phyloP scores from a whole-genome alignment of 2,113 vertebrate species.

The Todiramphus saurophagus region DNA sequence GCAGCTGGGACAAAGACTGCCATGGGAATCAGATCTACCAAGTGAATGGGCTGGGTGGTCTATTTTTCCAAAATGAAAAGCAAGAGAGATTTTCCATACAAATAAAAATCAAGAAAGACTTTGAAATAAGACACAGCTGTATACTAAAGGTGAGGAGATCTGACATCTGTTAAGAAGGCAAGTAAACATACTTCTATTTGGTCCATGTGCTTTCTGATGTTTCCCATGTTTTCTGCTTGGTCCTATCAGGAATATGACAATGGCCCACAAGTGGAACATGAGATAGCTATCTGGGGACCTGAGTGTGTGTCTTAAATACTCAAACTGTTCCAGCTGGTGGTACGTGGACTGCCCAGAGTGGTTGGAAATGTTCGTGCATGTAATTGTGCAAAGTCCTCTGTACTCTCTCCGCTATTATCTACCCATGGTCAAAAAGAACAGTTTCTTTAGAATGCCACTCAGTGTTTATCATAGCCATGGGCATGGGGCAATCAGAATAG shows the following conservation, averaged over 20 bases:
- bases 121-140: neutral
- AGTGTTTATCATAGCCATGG: neutral
- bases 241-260: neutral
- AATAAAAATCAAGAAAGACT: neutral
- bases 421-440: neutral
- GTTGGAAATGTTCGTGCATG: neutral
- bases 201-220: neutral
- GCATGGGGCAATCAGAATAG: neutral
- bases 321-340: neutral
- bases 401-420: neutral
- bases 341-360: neutral
- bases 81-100: neutral
- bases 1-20: neutral
- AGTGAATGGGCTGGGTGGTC: neutral
- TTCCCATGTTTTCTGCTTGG: neutral
- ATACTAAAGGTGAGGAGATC: neutral
- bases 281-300: neutral
- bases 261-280: neutral
- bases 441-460: neutral
- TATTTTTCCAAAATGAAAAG: neutral
- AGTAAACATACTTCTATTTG: neutral
- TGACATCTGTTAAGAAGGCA: neutral
- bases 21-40: neutral
- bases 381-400: neutral
- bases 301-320: neutral